phyloP scores from a whole-genome alignment of 2,888 invertebrate species.

The Ornithoptera alexandrae region DNA sequence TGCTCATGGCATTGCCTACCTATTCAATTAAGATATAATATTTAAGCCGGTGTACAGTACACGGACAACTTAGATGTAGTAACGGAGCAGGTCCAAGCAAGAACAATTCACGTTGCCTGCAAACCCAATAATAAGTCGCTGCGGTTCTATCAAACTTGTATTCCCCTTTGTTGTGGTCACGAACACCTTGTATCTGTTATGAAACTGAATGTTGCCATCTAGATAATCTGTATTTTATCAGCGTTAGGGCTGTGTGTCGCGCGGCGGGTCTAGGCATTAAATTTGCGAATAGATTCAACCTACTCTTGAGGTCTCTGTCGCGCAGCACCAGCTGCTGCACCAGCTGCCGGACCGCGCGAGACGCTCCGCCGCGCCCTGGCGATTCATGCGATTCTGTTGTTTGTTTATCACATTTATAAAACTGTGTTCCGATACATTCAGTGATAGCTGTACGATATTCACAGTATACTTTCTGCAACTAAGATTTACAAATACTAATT shows the following conservation, averaged over 20 bases:
- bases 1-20: too few species aligned
- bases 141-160: slow-evolving; percentile 12
- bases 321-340: not conserved
- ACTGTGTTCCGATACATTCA: too few species aligned
- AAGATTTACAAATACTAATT: too few species aligned
- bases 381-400: not conserved
- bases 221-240: slow-evolving; percentile 1
- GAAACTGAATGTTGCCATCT: not conserved
- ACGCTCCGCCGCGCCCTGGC: not conserved
- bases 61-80: too few species aligned
- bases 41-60: too few species aligned
- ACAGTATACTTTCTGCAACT: too few species aligned
- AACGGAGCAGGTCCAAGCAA: too few species aligned
- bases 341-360: slow-evolving; percentile 3
- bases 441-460: too few species aligned
- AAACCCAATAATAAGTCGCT: slow-evolving; percentile 13
- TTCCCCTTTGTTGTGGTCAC: slow-evolving; percentile 19
- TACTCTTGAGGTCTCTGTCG: slow-evolving; percentile 14
- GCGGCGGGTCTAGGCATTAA: not conserved
- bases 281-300: slow-evolving; percentile 1
- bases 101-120: not conserved
- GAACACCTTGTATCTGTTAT: slow-evolving; percentile 1
- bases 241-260: slow-evolving; percentile 1
- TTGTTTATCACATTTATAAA: not conserved
- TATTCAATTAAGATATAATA: too few species aligned